Conservation (phyloP, 2,113 vertebrate species). For the Falco punctatus region DNA sequence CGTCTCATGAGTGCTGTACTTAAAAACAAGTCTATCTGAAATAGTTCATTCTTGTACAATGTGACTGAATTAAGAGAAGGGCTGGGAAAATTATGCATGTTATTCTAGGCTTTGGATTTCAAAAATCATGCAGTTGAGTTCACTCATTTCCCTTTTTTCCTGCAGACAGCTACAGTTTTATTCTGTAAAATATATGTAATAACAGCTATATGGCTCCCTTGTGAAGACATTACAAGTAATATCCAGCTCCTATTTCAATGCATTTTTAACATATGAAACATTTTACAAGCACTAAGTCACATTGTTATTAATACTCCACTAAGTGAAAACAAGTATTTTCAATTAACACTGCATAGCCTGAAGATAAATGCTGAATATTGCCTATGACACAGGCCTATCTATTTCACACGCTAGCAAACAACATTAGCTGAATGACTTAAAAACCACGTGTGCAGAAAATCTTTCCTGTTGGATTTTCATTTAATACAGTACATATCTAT, state of each 20-base stretch:
- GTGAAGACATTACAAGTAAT: neutral
- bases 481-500: neutral
- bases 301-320: neutral
- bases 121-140: neutral
- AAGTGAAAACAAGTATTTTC: conserved; percentile 14
- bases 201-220: neutral
- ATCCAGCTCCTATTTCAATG: neutral
- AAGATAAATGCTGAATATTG: neutral
- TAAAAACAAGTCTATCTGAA: neutral
- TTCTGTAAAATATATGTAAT: neutral
- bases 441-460: neutral
- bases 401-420: conserved; percentile 1
- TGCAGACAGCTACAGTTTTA: neutral
- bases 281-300: neutral
- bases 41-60: neutral
- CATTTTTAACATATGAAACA: neutral
- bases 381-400: neutral
- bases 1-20: neutral
- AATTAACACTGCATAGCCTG: neutral
- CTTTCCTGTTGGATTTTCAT: neutral
- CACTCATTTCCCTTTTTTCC: neutral
- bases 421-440: neutral
- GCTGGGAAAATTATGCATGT: neutral
- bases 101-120: neutral
- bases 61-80: neutral